phyloP scores from a whole-genome alignment of 2,888 invertebrate species.

The Calameuta filiformis region DNA sequence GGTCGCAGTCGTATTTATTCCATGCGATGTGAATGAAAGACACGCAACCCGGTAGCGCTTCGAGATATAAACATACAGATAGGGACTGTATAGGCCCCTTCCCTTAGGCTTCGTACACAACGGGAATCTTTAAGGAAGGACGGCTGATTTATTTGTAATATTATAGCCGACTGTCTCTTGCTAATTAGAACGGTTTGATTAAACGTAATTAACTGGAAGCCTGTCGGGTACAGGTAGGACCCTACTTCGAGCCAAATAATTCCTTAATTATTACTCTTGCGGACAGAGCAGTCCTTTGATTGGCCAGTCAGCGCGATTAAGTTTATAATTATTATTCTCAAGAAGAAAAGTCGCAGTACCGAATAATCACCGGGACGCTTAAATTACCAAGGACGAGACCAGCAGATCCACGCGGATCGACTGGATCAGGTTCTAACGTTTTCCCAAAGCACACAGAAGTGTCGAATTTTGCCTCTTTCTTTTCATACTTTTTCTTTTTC shows the following conservation, averaged over 20 bases:
- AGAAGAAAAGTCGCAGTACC: conserved; percentile 25
- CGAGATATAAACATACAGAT: not conserved
- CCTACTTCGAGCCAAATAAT: conserved; percentile 54
- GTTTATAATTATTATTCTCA: conserved; percentile 46
- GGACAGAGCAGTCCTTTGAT: conserved; percentile 21
- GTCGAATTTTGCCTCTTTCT: too few species aligned
- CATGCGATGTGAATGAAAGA: conserved; percentile 23
- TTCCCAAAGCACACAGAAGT: too few species aligned
- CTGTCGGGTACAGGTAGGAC: conserved; percentile 42
- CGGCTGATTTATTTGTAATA: too few species aligned
- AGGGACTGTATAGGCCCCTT: not conserved
- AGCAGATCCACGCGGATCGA: too few species aligned
- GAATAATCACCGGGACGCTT: not conserved
- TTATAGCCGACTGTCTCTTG: not conserved
- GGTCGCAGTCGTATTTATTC: conserved; percentile 14
- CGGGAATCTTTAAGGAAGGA: too few species aligned
- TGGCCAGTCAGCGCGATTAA: conserved; percentile 40
- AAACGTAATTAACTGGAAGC: conserved; percentile 55
- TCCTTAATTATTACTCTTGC: conserved; percentile 53
- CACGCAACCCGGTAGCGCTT: conserved; percentile 2
- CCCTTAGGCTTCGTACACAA: too few species aligned
- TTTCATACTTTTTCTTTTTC: not conserved
- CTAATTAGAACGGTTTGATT: conserved; percentile 61
- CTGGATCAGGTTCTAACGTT: too few species aligned
- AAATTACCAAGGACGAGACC: too few species aligned